Conservation (phyloP, 2,113 vertebrate species). For the Naja naja region DNA sequence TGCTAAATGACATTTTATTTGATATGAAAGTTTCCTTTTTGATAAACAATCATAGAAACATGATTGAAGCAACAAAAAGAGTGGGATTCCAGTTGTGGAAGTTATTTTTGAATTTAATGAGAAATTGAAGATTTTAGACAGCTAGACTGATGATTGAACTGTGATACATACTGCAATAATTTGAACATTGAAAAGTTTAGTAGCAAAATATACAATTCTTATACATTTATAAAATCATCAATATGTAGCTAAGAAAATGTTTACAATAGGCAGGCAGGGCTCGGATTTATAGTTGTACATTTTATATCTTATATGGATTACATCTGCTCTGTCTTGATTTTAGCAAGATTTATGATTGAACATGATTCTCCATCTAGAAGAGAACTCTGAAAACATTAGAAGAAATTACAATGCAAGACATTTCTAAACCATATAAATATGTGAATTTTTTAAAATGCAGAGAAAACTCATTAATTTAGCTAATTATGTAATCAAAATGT, state of each 20-base stretch:
- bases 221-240: neutral
- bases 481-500: neutral
- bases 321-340: neutral
- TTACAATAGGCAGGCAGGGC: neutral
- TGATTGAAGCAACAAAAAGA: neutral
- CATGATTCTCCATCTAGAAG: neutral
- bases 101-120: slow-evolving; percentile 1
- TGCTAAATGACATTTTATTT: neutral
- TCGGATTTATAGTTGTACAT: neutral
- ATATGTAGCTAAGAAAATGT: neutral
- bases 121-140: neutral
- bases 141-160: neutral
- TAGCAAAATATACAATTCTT: neutral
- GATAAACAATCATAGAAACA: neutral
- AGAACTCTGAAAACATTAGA: neutral
- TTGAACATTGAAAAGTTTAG: neutral
- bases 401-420: neutral
- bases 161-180: neutral
- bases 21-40: neutral
- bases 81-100: neutral
- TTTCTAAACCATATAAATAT: neutral
- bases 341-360: neutral
- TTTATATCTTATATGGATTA: neutral
- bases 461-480: neutral
- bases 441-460: neutral